These are phyloP conservation scores for Planococcus citri DNA, from an alignment of 1,140 invertebrate species.

Conservation along the genomic window DNA sequence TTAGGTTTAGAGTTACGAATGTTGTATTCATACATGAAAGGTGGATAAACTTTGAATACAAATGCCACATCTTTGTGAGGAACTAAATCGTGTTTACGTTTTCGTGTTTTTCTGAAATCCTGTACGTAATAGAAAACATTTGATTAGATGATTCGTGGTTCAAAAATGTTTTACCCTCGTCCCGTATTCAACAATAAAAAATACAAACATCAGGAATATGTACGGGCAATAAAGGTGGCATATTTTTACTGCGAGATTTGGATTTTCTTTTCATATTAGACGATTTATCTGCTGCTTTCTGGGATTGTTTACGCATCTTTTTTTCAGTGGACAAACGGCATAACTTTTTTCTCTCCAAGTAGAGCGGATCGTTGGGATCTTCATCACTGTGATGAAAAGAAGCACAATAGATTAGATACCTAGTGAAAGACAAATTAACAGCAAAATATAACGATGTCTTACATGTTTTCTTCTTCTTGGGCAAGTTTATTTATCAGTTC, in stretches of 20 bases:
- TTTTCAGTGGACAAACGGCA: not conserved
- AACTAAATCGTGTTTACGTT: not conserved
- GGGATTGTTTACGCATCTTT: not conserved
- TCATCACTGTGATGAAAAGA: not conserved
- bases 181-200: no score
- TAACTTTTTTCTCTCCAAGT: no score
- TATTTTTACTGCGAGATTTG: not conserved
- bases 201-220: not conserved
- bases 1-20: not conserved
- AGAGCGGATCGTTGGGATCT: no score
- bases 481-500: not conserved
- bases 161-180: not conserved
- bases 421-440: not conserved
- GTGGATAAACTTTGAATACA: conserved; percentile 5
- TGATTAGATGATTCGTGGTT: not conserved
- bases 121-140: not conserved
- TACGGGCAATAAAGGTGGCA: not conserved
- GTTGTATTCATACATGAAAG: not conserved
- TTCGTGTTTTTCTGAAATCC: not conserved
- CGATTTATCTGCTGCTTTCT: not conserved
- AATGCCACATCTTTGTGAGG: conserved; percentile 11
- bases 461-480: not conserved
- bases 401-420: no score
- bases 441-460: not conserved
- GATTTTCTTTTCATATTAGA: not conserved